Base-by-base conservation (phyloP, 2,113 vertebrate species). In the Cathartes aura region DNA sequence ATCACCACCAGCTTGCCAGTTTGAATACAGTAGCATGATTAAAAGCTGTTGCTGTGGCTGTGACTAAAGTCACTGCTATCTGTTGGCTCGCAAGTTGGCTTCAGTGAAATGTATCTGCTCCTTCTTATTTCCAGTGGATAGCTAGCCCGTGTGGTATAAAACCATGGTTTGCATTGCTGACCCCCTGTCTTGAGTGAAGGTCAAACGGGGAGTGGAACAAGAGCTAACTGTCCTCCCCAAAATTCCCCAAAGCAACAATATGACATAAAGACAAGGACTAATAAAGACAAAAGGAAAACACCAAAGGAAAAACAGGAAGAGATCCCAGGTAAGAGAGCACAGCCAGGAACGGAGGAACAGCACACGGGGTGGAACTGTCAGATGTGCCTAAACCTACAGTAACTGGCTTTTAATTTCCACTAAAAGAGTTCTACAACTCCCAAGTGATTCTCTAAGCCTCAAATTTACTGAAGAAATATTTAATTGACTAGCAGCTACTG, bases 401-500 rank as follows among this genome's bases (percentile, higher is more conserved):
- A 97, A 76, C 58, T 47, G 45, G 55, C 63, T 95, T 90, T 83
- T 94, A 86, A 89, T 92, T 96, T 45, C 55, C 88, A 66, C 47
- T 87, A 59, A 92, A 86, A 93, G 79, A 93, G 50, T 59, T 74
- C 40, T 87, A 1, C 55, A 89, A 81, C 67, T 92, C 92, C 55
- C 90, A 47, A 52, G 56, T 26, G 80, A 74, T 86, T 82, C 36
- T 90, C 86, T 56, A 95, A 93, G 87, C 55, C 80, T 92, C 86
- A 63, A 4, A 74, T 81, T 90, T 92, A 92, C 90, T 92, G 92
- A 14, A 94, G 90, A 90, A 94, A 93, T 90, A 76, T 73, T 45
- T 90, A 88, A 80, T 70, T 95, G 94, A 89, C 88, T 71, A 56
- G 55, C 80, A 95, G 86, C 95, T 96, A 92, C 92, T 92, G 83